Evolutionary conservation across 2,113 vertebrate genomes (phyloP), one percentile per base, ranked within the genome.

Genomic region (Tursiops truncatus): DNA sequence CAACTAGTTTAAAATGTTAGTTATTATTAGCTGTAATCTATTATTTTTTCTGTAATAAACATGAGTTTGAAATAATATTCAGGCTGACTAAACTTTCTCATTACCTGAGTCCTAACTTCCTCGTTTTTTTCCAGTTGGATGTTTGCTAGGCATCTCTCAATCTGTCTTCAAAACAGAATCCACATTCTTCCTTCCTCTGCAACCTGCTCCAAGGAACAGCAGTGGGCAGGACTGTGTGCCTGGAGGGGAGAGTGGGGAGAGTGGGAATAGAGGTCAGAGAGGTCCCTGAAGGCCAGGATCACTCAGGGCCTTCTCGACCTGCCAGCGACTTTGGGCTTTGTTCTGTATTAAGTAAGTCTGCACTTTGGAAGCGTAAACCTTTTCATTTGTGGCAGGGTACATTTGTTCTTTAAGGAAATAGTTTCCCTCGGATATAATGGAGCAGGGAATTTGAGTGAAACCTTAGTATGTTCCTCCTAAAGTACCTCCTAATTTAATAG

Each of bases 51-150:
- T 90, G 14, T 82, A 89, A 76, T 77, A 79, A 89, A 79, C 12
- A 33, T 36, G 31, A n/a, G 87, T 95, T 94, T 85, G 67, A 95
- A 96, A 47, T 86, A 96, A 62, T 85, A 74, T 28, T 67, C 31
- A 96, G 68, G 50, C 63, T 77, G 81, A 68, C 58, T 56, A 63
- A 91, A 50, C 23, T 74, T 93, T 63, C 73, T 93, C 53, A 82
- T 93, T 86, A 76, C 25, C 15, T 47, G 38, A 85, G 8, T 85
- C 56, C 81, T 56, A 86, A 68, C 25, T 92, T 83, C 33, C 58
- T 90, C 13, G 26, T 71, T 65, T 92, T 89, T 93, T 95, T 58
- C 60, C 65, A 80, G 7, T 76, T 68, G 11, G 15, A 70, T 71
- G 38, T 73, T 82, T 79, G n/a, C 53, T 79, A 21, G 62, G 23